Conservation (phyloP, 2,797 vertebrate species). For the Scleropages formosus region DNA sequence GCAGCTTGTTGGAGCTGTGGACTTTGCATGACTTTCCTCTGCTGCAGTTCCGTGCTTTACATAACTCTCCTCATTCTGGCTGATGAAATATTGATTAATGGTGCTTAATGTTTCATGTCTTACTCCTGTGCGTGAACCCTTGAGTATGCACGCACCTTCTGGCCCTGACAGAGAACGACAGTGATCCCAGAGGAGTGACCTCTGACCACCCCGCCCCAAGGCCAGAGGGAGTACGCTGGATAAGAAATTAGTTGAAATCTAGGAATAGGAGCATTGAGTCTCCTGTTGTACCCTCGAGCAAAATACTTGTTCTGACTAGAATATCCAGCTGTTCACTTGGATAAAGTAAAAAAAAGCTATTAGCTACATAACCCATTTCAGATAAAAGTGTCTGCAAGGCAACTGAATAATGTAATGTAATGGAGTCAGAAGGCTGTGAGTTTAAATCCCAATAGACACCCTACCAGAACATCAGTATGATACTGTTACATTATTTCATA, state of each 20-base stretch:
- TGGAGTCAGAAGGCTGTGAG: not conserved
- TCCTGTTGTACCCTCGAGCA: not conserved
- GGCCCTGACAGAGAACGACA: not conserved
- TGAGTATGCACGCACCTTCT: not conserved
- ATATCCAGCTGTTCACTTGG: not conserved
- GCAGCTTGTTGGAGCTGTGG: not conserved
- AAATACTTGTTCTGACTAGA: not conserved
- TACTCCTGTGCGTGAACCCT: not conserved
- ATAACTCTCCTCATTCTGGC: conserved; percentile 12
- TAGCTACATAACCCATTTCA: not conserved
- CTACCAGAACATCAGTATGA: not conserved
- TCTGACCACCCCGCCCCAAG: not conserved
- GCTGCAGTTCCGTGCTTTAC: not conserved
- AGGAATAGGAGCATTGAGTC: not conserved
- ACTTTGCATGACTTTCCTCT: not conserved
- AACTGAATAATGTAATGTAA: not conserved
- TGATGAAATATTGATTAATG: conserved; percentile 9
- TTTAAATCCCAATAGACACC: not conserved
- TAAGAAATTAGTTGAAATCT: not conserved
- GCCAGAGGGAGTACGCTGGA: too few species aligned
- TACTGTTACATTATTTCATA: not conserved
- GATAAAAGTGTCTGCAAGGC: not conserved
- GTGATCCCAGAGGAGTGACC: not conserved
- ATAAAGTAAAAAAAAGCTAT: not conserved
- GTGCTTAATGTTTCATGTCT: conserved; percentile 11